Evolutionary conservation across 2,797 vertebrate species (phyloP), one percentile per base, ranked within the genome.

Genomic region (Acropternis orthonyx): DNA sequence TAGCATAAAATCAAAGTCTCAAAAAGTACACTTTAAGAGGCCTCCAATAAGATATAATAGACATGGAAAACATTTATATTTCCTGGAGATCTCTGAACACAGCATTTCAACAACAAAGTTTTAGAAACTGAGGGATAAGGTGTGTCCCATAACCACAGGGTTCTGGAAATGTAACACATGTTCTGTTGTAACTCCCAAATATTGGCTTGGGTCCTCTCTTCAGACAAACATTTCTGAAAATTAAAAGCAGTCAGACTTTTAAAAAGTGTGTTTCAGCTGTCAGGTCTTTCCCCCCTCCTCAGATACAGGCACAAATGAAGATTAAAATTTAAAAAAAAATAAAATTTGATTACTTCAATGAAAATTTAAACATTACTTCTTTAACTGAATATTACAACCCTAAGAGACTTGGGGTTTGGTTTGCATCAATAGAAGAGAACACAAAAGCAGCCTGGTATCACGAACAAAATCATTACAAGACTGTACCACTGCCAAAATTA

Each of bases 61-160:
- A 76, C 89, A 91, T 79, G 65, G 93, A 96, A 95, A 95, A 92
- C 85, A 52, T 72, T 65, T 58, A 24, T 34, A 28, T 83, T 87
- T 91, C 27, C 69, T 48, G 76, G 66, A 55, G 74, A 80, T 63
- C 68, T 94, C 89, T 81, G 56, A 88, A 89, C 13, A 44, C 1
- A 4, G 32, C 1, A 3, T 73, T 91, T 69, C 55, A 89, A 66
- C 44, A 87, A 72, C 5, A 8, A 27, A 58, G 39, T 68, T 88
- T 61, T 36, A 85, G 37, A 91, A 94, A 80, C 22, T 13, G 28
- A 2, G 0, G 26, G 41, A 51, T 43, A 82, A 89, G 32, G 21
- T 71, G n/a, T 51, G 22, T 71, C 61, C 37, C 68, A 46, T n/a
- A 85, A 26, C 30, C 0, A 0, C 34, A 65, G 65, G 19, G 72